phyloP scores from a whole-genome alignment of 2,797 vertebrate genomes.

The Tangara arthus region DNA sequence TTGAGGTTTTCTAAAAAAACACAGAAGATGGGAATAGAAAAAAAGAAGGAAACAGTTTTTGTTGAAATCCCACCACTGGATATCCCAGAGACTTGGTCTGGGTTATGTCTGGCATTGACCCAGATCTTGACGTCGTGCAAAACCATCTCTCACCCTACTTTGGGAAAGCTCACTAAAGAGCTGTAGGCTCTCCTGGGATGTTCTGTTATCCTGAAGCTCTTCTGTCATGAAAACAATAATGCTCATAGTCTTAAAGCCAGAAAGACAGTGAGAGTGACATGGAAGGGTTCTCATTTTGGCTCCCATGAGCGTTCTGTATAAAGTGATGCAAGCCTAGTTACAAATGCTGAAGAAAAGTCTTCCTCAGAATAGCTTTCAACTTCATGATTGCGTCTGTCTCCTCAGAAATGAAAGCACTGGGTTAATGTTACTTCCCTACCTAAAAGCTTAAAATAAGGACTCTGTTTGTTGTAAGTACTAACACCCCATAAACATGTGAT shows the following conservation, averaged over 20 bases:
- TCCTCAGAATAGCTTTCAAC: neutral
- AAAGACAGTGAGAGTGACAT: neutral
- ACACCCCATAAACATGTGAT: neutral
- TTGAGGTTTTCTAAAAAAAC: neutral
- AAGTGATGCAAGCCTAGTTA: neutral
- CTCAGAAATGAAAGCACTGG: neutral
- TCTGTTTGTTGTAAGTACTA: neutral
- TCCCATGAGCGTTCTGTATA: neutral
- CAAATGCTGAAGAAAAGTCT: neutral
- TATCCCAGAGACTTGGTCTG: neutral
- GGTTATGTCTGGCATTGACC: neutral
- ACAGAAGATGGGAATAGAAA: neutral
- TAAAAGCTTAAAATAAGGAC: neutral
- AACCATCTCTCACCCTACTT: neutral
- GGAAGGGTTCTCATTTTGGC: neutral
- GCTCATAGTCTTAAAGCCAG: neutral
- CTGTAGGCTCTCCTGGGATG: neutral
- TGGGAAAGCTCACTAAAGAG: neutral
- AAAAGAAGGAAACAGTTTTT: neutral
- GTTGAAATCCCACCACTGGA: neutral
- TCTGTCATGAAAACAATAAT: neutral
- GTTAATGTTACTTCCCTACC: neutral
- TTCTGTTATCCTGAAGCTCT: neutral
- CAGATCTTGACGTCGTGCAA: neutral
- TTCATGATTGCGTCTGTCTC: neutral